phyloP scores from a whole-genome alignment of 2,797 vertebrate species.

The Pangasius larnaudii region DNA sequence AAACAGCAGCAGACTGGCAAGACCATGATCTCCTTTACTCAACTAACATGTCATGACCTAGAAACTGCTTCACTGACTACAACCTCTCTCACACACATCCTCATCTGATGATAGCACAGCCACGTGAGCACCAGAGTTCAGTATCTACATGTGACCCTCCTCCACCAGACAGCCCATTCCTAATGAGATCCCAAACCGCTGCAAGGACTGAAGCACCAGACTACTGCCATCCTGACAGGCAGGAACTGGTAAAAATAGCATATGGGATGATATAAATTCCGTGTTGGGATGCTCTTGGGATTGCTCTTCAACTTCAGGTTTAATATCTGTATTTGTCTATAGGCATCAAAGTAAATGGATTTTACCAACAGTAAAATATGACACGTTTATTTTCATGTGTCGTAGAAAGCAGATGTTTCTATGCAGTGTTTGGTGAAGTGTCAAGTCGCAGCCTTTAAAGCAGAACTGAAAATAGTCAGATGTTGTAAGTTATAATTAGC shows the following conservation, averaged over 20 bases:
- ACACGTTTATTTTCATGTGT: background rate
- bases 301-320: background rate
- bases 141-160: slow-evolving; percentile 21
- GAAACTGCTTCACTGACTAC: slow-evolving; percentile 16
- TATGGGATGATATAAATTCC: background rate
- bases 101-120: background rate
- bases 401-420: background rate
- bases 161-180: slow-evolving; percentile 21
- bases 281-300: background rate
- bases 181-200: slow-evolving; percentile 33
- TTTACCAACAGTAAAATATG: background rate
- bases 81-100: background rate
- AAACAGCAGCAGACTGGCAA: background rate
- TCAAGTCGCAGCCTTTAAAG: background rate
- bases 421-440: background rate
- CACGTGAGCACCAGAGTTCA: slow-evolving; percentile 24
- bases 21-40: background rate
- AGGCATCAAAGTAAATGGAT: background rate
- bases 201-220: background rate
- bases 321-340: background rate
- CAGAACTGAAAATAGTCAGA: background rate
- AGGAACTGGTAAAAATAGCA: slow-evolving; percentile 3
- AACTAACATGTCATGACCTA: slow-evolving; percentile 4
- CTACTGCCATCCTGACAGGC: background rate
- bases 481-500: background rate